Evolutionary conservation across 2,113 vertebrate species (phyloP).

Genomic region (Rhineura floridana): DNA sequence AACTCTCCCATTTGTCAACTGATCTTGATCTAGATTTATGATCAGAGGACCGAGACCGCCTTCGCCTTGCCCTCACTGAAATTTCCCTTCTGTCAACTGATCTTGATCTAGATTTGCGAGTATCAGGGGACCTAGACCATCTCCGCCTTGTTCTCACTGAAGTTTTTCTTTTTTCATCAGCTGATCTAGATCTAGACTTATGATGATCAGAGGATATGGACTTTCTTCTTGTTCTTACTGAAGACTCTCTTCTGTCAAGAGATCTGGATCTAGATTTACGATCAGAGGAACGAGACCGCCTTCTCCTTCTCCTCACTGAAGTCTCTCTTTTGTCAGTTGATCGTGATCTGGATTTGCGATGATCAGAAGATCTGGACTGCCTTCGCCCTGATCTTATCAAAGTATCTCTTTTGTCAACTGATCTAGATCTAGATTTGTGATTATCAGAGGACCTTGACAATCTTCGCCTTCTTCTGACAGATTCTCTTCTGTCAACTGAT

Average conservation of each 20-base stretch:
- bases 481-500: slow-evolving; percentile 66
- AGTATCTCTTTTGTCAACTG: slow-evolving; percentile 78
- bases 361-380: slow-evolving; percentile 73
- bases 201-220: slow-evolving; percentile 67
- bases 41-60: slow-evolving; percentile 71
- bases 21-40: slow-evolving; percentile 68
- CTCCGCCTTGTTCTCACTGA: slow-evolving; percentile 58
- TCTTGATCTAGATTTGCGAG: slow-evolving; percentile 70
- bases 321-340: slow-evolving; percentile 68
- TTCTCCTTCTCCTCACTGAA: slow-evolving; percentile 76
- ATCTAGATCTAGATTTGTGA: slow-evolving; percentile 86
- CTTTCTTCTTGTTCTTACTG: slow-evolving; percentile 62
- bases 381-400: slow-evolving; percentile 66
- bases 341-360: slow-evolving; percentile 78
- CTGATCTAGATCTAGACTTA: slow-evolving; percentile 47
- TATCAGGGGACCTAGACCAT: slow-evolving; percentile 69
- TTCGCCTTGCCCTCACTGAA: slow-evolving; percentile 53
- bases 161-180: slow-evolving; percentile 50
- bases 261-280: slow-evolving; percentile 77
- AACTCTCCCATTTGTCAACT: slow-evolving; percentile 61
- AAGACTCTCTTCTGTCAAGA: slow-evolving; percentile 58
- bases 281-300: slow-evolving; percentile 78
- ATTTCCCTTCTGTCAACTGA: slow-evolving; percentile 41
- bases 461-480: slow-evolving; percentile 75
- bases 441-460: slow-evolving; percentile 80